A percentile compares a stretch with the other conserved stretches of the same genome.
Evolutionary conservation across 1,140 invertebrate species (phyloP).

Genomic region (Neomicropteryx cornuta): DNA sequence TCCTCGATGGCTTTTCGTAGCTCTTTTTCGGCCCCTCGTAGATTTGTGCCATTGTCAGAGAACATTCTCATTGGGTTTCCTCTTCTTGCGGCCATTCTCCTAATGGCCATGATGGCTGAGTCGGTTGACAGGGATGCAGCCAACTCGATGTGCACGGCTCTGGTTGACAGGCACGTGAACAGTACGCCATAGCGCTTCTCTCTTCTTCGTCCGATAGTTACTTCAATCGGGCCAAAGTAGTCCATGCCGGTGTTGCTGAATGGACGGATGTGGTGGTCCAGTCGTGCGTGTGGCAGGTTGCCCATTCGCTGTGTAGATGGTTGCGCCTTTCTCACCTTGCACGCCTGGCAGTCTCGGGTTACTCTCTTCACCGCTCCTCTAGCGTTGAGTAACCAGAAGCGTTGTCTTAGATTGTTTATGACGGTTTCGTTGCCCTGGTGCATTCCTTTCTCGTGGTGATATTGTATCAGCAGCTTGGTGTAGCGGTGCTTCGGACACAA

Average conservation of each 20-base stretch:
- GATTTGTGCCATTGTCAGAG: too few relatives aligned
- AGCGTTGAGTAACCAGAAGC: conserved; percentile 1
- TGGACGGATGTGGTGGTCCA: conserved; percentile 5
- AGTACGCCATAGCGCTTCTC: conserved; percentile 24
- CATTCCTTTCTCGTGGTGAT: neutral
- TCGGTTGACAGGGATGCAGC: conserved; percentile 20
- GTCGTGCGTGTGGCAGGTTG: conserved; percentile 1
- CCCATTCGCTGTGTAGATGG: neutral
- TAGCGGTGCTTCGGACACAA: neutral
- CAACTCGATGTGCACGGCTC: conserved; percentile 32
- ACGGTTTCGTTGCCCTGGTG: neutral
- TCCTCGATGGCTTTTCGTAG: too few relatives aligned
- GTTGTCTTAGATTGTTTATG: conserved; percentile 1
- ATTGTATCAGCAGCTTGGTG: neutral
- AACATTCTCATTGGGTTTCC: too few relatives aligned
- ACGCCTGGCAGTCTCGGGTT: neutral
- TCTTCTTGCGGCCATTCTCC: conserved; percentile 24
- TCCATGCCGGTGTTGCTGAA: conserved; percentile 17
- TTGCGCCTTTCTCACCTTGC: neutral
- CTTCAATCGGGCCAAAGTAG: conserved; percentile 19
- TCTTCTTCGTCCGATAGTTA: conserved; percentile 13
- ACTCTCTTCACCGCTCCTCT: neutral
- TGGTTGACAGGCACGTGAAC: conserved; percentile 23
- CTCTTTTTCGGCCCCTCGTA: too few relatives aligned
- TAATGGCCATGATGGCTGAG: conserved; percentile 20